Evolutionary conservation across 2,888 invertebrate genomes (phyloP).

Genomic region (Erannis defoliaria): DNA sequence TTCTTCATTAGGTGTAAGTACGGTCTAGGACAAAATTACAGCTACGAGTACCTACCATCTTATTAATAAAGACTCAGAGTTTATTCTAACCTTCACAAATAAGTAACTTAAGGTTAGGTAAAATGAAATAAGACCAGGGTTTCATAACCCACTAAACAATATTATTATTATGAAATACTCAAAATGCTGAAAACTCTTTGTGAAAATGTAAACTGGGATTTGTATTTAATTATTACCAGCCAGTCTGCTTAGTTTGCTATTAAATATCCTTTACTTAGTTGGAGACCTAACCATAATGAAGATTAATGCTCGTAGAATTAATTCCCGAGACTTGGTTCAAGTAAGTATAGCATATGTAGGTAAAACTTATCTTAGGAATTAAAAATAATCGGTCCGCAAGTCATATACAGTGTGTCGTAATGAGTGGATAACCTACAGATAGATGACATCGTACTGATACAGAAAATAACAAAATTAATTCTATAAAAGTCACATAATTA

Average conservation of each 20-base stretch:
- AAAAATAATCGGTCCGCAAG: not conserved
- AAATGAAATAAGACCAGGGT: not conserved
- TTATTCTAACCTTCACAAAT: too few species aligned
- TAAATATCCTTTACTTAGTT: constrained; percentile 13
- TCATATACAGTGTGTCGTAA: too few species aligned
- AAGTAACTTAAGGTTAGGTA: not conserved
- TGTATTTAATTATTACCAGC: constrained; percentile 22
- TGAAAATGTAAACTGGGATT: constrained; percentile 23
- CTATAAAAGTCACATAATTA: too few species aligned
- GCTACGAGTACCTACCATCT: too few species aligned
- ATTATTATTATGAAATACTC: constrained; percentile 22
- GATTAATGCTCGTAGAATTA: constrained; percentile 40
- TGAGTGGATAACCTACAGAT: too few species aligned
- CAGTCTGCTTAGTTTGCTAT: constrained; percentile 6
- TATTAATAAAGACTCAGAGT: too few species aligned
- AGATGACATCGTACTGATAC: too few species aligned
- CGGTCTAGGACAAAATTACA: too few species aligned
- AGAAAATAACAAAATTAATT: too few species aligned
- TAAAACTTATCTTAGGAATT: not conserved
- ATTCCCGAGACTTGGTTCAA: constrained; percentile 29
- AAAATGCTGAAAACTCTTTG: constrained; percentile 10
- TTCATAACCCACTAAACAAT: constrained; percentile 10
- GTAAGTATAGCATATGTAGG: not conserved
- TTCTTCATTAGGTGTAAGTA: too few species aligned
- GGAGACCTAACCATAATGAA: constrained; percentile 5